phyloP scores from a whole-genome alignment of 2,113 vertebrate species.

The Steatornis caripensis region DNA sequence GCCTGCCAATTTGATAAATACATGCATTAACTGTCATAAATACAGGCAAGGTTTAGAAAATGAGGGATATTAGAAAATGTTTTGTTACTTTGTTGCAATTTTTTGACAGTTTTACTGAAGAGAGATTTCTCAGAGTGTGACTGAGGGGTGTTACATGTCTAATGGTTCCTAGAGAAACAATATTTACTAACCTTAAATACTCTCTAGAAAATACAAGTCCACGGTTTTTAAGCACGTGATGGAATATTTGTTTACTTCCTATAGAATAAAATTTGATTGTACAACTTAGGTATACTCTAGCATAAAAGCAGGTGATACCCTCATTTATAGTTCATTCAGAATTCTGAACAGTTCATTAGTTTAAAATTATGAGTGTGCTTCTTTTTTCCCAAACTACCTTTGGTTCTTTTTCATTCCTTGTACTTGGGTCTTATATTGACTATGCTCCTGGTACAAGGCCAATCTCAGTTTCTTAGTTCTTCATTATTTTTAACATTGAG shows the following conservation, averaged over 20 bases:
- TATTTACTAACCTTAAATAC: not conserved
- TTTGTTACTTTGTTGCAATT: not conserved
- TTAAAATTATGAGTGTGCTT: not conserved
- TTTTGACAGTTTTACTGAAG: not conserved
- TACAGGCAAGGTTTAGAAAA: constrained; percentile 13
- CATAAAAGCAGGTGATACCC: not conserved
- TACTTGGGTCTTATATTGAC: not conserved
- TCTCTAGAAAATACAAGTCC: not conserved
- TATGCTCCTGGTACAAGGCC: not conserved
- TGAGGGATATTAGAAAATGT: not conserved
- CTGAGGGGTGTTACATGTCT: not conserved
- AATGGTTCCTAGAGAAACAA: not conserved
- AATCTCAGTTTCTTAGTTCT: not conserved
- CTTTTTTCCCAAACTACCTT: not conserved
- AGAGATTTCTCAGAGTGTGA: not conserved
- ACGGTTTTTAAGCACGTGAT: not conserved
- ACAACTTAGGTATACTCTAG: not conserved
- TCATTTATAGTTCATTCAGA: not conserved
- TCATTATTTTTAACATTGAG: not conserved
- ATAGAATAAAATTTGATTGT: not conserved
- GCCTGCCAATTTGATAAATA: constrained; percentile 38
- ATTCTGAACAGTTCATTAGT: not conserved
- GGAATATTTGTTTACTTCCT: not conserved
- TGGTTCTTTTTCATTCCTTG: not conserved
- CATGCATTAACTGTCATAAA: constrained; percentile 18